Base-by-base conservation (phyloP, 2,797 vertebrate species). In the Pangasius mekongensis region DNA sequence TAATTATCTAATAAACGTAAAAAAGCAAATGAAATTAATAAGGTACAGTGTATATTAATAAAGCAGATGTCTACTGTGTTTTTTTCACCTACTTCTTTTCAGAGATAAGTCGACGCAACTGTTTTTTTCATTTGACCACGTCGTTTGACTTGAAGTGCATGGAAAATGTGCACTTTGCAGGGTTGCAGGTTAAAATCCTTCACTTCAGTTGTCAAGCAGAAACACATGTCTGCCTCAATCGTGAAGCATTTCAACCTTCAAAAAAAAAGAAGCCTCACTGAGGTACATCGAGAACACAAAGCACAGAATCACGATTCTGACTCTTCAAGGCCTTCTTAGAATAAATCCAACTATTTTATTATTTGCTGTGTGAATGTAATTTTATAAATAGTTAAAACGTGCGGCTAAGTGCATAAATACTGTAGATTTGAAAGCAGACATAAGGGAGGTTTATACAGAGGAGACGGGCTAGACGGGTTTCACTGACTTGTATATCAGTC, bases 91-190 rank as follows among this genome's bases (percentile, higher is more conserved):
- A 1, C 14, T 56, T 78, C 49, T 49, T 80, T 36, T 22, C 76
- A 54, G 76, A 78, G 49, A 20, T 36, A 7, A 54, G 22, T 47
- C 2, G 22, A 47, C 0, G 16, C n/a, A 56, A 56, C 52, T 33
- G n/a, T 56, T 80, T 56, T 22, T 30, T 88, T 86, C 91, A 90
- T 92, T 89, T 52, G 16, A 66, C 66, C 82, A 86, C 11, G 13
- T 82, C 20, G 86, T 56, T 89, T 83, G 89, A 82, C 92, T 92
- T 93, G 91, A 92, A 89, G 89, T 22, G 84, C 87, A 74, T 92
- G 93, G 89, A 93, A 95, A 94, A 94, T 93, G 88, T 85, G 43
- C 84, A 93, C 93, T 93, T 94, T 92, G 71, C 36, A 73, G 85
- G 93, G 94, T 94, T 92, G 71, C 36, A 73, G 85, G 91, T 90